These are phyloP conservation scores for Polypedilum vanderplanki DNA, from an alignment of 1,140 invertebrate species.

Conservation along the genomic window DNA sequence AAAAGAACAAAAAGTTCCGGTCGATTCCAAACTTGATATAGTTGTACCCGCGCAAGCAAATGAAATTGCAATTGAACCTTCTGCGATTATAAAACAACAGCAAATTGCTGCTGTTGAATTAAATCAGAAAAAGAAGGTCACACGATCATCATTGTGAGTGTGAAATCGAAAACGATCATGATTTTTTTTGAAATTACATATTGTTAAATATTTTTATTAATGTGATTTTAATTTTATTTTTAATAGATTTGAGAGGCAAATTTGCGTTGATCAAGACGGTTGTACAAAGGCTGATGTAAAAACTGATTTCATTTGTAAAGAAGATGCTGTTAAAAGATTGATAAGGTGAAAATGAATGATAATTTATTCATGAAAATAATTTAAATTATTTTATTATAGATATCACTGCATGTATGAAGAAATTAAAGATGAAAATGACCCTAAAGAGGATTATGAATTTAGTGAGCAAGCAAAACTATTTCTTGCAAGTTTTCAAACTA, in stretches of 20 bases:
- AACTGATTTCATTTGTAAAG: slow-evolving; percentile 62
- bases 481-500: slow-evolving; percentile 63
- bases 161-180: slow-evolving; percentile 25
- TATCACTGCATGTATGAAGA: slow-evolving; percentile 76
- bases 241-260: slow-evolving; percentile 61
- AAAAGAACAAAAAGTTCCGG: slow-evolving; percentile 33
- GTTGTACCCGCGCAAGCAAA: no score
- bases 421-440: slow-evolving; percentile 56
- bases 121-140: slow-evolving; percentile 14
- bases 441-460: slow-evolving; percentile 71
- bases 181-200: no score
- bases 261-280: slow-evolving; percentile 69
- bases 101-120: slow-evolving; percentile 1
- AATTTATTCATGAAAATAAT: background rate
- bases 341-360: slow-evolving; percentile 46
- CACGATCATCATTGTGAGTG: slow-evolving; percentile 28
- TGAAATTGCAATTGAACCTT: background rate
- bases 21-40: slow-evolving; percentile 1
- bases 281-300: slow-evolving; percentile 70
- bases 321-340: slow-evolving; percentile 71
- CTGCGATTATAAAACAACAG: slow-evolving; percentile 30
- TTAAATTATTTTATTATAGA: slow-evolving; percentile 33
- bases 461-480: slow-evolving; percentile 65
- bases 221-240: no score
- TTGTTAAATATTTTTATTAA: background rate